Conservation (phyloP, 2,797 vertebrate species). For the Myotis findleyi region DNA sequence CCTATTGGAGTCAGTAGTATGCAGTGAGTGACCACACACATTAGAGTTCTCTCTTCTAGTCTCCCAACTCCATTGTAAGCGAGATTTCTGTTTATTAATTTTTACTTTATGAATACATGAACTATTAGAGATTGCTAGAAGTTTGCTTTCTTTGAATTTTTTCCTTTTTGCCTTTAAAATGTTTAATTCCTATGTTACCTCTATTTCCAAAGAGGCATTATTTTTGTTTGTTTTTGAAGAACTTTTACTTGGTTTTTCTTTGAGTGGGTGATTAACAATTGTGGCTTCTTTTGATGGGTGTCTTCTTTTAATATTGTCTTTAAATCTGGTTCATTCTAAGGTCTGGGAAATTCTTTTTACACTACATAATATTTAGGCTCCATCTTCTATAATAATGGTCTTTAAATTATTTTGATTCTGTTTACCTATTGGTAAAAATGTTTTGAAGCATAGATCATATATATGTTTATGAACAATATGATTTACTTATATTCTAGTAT, state of each 20-base stretch:
- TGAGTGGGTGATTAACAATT: neutral
- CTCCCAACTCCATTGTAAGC: neutral
- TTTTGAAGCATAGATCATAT: neutral
- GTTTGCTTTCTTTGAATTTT: neutral
- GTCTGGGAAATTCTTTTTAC: slow-evolving; percentile 9
- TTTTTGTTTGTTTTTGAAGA: slow-evolving; percentile 23
- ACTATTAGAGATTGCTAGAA: neutral
- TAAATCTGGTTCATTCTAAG: neutral
- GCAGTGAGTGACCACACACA: neutral
- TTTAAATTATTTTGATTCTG: slow-evolving; percentile 42
- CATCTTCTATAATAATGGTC: neutral
- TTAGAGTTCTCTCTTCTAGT: neutral
- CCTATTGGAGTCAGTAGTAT: neutral
- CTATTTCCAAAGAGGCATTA: neutral
- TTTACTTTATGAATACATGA: neutral
- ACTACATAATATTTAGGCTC: neutral
- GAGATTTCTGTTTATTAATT: neutral
- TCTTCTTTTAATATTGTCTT: neutral
- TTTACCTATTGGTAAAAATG: neutral
- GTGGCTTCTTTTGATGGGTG: neutral
- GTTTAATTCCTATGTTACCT: neutral
- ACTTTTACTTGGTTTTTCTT: neutral
- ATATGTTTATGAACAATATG: slow-evolving; percentile 2
- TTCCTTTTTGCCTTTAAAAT: neutral
- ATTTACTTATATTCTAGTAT: neutral